Base-by-base conservation (phyloP, 2,113 vertebrate genomes). In the Pachypanchax playfairii region DNA sequence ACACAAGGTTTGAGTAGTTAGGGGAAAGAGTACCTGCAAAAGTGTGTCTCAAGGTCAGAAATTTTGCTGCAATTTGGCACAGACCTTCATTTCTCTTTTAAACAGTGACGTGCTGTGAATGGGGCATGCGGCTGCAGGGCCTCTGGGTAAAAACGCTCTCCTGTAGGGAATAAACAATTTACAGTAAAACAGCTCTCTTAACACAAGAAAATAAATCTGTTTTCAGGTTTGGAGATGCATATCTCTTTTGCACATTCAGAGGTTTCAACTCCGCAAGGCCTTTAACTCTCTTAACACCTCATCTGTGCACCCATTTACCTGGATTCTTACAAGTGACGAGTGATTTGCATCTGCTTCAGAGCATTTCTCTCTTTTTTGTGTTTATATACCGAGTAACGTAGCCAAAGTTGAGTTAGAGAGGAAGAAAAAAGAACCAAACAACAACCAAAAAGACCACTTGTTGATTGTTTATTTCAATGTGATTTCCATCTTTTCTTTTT, bases 381-480 rank as follows among this genome's bases (percentile, higher is more conserved):
- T 88, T 88, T 83, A 78, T 84, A 78, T 81, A 69, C 61, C 53
- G 65, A 57, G 57, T 81, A 75, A 80, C 64, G 61, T 62, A 80
- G 64, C 42, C 70, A 62, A 61, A 84, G 71, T 72, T 74, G 75
- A 78, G 75, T 71, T 68, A 79, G 78, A 63, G 49, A 59, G 47
- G 60, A 64, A 72, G 58, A 62, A 47, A 28, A 15, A 60, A 35
- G 25, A 48, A 54, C 29, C 64, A 75, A 83, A 73, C 62, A 77
- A 31, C 61, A 82, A n/a, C n/a, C n/a, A 83, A 77, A 61, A 85
- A 77, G 77, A 88, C 84, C 86, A 85, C 82, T 77, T 54, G 83
- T 86, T 78, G 62, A 85, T 86, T 82, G 87, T 89, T 71, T 86
- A 88, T 87, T 88, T 88, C 64, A 85, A 81, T 87, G 87, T 87